These are phyloP conservation scores for Psilanteris sp. DNA, from an alignment of 1,140 invertebrate species.

Conservation along the genomic window DNA sequence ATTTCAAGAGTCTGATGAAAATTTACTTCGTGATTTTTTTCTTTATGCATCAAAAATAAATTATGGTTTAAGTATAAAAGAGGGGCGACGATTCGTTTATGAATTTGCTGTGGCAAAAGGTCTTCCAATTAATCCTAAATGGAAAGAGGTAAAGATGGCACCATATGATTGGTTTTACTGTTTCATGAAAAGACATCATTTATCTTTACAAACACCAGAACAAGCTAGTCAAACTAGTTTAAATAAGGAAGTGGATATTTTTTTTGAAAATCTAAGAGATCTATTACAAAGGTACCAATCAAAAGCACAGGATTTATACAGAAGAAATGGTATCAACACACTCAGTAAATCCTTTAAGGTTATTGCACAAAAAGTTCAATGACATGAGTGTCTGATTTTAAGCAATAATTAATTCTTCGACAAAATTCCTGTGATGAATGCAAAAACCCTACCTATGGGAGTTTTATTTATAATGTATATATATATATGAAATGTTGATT, in stretches of 20 bases:
- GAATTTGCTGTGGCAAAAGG: conserved; percentile 44
- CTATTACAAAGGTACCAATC: conserved; percentile 41
- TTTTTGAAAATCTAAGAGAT: conserved; percentile 45
- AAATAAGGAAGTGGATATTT: neutral
- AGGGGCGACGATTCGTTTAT: conserved; percentile 47
- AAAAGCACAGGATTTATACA: conserved; percentile 16
- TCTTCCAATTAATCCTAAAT: conserved; percentile 13
- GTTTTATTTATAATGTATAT: too few species aligned
- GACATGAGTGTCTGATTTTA: too few species aligned
- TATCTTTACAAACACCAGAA: conserved; percentile 24
- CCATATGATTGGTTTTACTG: conserved; percentile 54
- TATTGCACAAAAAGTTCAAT: conserved; percentile 25
- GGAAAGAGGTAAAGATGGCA: conserved; percentile 49
- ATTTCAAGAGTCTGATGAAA: conserved; percentile 38
- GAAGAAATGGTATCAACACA: conserved; percentile 16
- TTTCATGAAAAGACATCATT: conserved; percentile 49
- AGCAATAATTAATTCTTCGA: too few species aligned
- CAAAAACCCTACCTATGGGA: too few species aligned
- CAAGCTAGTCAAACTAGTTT: conserved; percentile 14
- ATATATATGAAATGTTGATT: too few species aligned
- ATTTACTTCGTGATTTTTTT: conserved; percentile 39
- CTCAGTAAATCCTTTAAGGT: conserved; percentile 39
- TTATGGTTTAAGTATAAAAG: conserved; percentile 51
- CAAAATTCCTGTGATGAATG: too few species aligned
- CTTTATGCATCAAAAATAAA: conserved; percentile 42